Percentiles rank a stretch among this genome's conserved stretches.
These are phyloP conservation scores for Anhinga anhinga DNA, from an alignment of 2,113 vertebrate genomes.

Conservation along the genomic window DNA sequence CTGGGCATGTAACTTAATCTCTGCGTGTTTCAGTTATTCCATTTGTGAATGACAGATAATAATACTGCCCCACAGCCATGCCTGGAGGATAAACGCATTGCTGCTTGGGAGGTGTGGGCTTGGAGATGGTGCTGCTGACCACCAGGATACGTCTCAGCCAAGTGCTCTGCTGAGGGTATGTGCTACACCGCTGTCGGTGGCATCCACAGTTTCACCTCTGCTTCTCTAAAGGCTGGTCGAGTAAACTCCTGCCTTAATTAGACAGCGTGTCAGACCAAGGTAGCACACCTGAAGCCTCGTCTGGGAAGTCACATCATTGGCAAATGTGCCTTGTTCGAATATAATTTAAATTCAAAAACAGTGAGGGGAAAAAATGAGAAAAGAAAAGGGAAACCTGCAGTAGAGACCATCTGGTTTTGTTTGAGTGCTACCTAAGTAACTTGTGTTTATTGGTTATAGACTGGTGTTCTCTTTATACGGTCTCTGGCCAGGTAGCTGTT, in stretches of 20 bases:
- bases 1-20: conserved; percentile 54
- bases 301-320: background rate
- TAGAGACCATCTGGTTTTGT: conserved; percentile 43
- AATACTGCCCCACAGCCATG: background rate
- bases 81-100: background rate
- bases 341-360: background rate
- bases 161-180: background rate
- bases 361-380: background rate
- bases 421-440: conserved; percentile 56
- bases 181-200: background rate
- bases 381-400: background rate
- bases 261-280: rapidly evolving
- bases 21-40: conserved; percentile 38
- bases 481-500: conserved; percentile 2
- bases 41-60: conserved; percentile 28
- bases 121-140: background rate
- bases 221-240: background rate
- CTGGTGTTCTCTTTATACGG: background rate
- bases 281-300: background rate
- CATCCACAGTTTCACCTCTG: background rate
- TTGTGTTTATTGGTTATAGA: conserved; percentile 57
- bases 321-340: background rate
- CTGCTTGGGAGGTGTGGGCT: conserved; percentile 38
- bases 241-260: background rate
- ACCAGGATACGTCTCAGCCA: background rate